phyloP scores from a whole-genome alignment of 2,797 vertebrate genomes.

The Steatocranus sp. region DNA sequence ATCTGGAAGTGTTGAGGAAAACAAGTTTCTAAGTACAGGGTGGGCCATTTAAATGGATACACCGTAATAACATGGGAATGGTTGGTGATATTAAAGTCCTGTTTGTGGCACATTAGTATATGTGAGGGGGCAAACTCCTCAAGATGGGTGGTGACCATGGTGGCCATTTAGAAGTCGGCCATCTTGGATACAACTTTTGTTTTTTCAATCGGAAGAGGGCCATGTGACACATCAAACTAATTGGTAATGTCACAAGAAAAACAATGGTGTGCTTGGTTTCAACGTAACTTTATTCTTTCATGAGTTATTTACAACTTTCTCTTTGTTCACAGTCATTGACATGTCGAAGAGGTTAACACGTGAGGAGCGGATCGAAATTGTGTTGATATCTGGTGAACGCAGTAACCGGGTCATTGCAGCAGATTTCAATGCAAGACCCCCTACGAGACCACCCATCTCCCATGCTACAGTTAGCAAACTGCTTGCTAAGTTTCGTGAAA shows the following conservation, averaged over 20 bases:
- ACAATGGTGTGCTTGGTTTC: not conserved
- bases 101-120: no score
- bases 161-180: not conserved
- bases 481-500: no score
- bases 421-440: no score
- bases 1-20: not conserved
- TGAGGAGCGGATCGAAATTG: no score
- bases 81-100: not conserved
- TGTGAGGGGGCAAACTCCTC: no score
- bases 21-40: slow-evolving; percentile 2
- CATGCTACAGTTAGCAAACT: no score
- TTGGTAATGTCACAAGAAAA: not conserved
- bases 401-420: no score
- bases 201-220: not conserved
- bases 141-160: accelerated
- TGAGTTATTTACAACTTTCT: not conserved
- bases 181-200: not conserved
- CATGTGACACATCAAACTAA: not conserved
- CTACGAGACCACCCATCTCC: no score
- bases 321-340: no score
- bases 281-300: not conserved
- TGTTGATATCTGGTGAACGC: no score
- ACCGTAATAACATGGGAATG: accelerated
- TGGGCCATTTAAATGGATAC: not conserved
- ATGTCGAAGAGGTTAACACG: no score